Conservation (phyloP, 2,113 vertebrate species). For the Tachuris rubrigastra region DNA sequence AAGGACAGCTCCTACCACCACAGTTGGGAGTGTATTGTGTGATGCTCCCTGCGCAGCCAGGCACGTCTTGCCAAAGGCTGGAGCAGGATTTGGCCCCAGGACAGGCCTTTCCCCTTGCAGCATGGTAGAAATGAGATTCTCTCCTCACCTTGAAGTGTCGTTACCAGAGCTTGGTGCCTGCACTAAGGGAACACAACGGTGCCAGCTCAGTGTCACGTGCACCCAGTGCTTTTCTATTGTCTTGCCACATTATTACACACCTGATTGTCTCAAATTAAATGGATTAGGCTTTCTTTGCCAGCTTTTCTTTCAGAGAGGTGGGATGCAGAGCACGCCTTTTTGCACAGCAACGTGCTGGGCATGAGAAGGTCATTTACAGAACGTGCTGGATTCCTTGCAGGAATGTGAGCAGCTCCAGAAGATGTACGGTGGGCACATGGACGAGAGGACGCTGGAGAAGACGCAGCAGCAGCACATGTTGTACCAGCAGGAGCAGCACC, state of each 20-base stretch:
- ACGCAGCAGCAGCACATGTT: conserved; percentile 97
- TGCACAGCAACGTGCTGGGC: not conserved
- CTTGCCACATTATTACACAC: not conserved
- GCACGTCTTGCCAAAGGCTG: fast-evolving
- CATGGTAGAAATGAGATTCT: fast-evolving
- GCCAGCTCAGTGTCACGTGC: fast-evolving
- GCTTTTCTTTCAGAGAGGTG: not conserved
- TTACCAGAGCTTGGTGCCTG: not conserved
- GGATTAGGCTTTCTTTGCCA: not conserved
- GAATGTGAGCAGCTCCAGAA: conserved; percentile 98
- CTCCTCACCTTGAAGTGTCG: not conserved
- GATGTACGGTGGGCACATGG: conserved; percentile 91
- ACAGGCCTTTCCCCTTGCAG: not conserved
- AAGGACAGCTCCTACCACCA: not conserved
- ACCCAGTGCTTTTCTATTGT: not conserved
- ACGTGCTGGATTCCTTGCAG: conserved; percentile 58
- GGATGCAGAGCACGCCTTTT: not conserved
- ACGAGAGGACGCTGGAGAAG: conserved; percentile 91
- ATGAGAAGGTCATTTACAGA: fast-evolving
- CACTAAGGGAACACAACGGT: fast-evolving
- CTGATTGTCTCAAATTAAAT: not conserved
- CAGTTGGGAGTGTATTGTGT: fast-evolving
- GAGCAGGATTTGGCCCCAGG: not conserved
- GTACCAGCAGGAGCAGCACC: conserved; percentile 97
- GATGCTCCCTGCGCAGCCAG: fast-evolving